A percentile compares a stretch with the other conserved stretches of the same genome.
phyloP scores from a whole-genome alignment of 2,888 invertebrate genomes.

The Andrena hattorfiana region DNA sequence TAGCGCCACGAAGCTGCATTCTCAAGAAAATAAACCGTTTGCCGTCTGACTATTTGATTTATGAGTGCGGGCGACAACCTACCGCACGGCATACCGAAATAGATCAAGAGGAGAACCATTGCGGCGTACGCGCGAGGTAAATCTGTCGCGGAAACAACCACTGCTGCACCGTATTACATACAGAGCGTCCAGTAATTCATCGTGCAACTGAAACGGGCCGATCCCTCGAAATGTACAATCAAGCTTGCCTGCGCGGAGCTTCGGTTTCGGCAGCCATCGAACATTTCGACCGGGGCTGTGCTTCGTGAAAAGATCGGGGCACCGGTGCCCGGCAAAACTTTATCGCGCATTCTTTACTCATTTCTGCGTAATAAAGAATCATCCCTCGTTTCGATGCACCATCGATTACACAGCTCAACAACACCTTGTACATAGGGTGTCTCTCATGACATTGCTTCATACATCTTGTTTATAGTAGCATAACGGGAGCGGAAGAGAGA shows the following conservation, averaged over 20 bases:
- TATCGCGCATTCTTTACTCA: not conserved
- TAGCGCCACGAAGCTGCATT: slow-evolving; percentile 63
- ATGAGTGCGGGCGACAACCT: slow-evolving; percentile 80
- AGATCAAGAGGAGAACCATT: slow-evolving; percentile 73
- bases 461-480: slow-evolving; percentile 40
- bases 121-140: slow-evolving; percentile 59
- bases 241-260: no score
- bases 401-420: not conserved
- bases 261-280: no score
- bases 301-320: not conserved
- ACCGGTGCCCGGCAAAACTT: not conserved
- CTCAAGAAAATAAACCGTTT: slow-evolving; percentile 65
- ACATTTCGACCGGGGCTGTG: no score
- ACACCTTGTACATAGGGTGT: slow-evolving; percentile 23
- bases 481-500: slow-evolving; percentile 30
- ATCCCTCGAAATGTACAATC: not conserved
- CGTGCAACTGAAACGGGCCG: not conserved
- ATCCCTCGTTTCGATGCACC: not conserved
- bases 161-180: slow-evolving; percentile 56
- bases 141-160: slow-evolving; percentile 62
- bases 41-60: slow-evolving; percentile 79
- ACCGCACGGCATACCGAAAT: slow-evolving; percentile 82
- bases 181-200: slow-evolving; percentile 28
- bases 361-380: not conserved
- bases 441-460: slow-evolving; percentile 35